Conservation (phyloP, 2,113 vertebrate genomes). For the Protobothrops mucrosquamatus region DNA sequence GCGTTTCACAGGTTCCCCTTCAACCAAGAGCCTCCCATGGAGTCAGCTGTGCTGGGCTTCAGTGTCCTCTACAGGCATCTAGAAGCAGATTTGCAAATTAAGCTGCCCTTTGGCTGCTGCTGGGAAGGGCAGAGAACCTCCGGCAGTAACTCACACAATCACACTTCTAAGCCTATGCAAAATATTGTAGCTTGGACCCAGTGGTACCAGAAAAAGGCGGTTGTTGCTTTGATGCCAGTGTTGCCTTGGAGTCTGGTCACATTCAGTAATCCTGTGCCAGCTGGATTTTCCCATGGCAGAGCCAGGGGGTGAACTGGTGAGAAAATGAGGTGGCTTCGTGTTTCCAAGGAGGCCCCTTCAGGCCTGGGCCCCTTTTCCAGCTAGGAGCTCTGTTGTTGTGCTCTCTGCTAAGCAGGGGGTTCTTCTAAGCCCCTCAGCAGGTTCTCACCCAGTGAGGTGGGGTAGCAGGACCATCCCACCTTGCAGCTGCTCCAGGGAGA, state of each 20-base stretch:
- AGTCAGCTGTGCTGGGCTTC: neutral
- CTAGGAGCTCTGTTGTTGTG: too few relatives aligned
- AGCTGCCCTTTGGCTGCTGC: neutral
- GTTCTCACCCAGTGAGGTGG: neutral
- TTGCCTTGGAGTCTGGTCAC: too few relatives aligned
- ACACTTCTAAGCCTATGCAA: neutral
- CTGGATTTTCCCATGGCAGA: neutral
- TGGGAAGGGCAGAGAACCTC: neutral
- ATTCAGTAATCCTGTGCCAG: neutral
- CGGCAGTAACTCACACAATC: neutral
- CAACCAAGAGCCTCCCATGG: neutral
- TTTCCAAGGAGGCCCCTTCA: too few relatives aligned
- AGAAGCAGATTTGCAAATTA: neutral
- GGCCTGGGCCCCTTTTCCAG: too few relatives aligned
- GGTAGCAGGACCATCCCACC: neutral
- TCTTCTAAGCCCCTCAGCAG: neutral
- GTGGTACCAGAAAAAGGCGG: neutral
- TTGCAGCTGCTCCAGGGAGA: neutral
- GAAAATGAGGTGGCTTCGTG: neutral
- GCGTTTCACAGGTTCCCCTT: neutral
- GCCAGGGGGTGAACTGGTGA: neutral
- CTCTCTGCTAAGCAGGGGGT: neutral
- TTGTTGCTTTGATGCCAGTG: neutral
- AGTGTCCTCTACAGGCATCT: too few relatives aligned
- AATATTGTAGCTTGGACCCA: neutral